phyloP scores from a whole-genome alignment of 2,888 invertebrate species.

The Leptothorax acervorum region DNA sequence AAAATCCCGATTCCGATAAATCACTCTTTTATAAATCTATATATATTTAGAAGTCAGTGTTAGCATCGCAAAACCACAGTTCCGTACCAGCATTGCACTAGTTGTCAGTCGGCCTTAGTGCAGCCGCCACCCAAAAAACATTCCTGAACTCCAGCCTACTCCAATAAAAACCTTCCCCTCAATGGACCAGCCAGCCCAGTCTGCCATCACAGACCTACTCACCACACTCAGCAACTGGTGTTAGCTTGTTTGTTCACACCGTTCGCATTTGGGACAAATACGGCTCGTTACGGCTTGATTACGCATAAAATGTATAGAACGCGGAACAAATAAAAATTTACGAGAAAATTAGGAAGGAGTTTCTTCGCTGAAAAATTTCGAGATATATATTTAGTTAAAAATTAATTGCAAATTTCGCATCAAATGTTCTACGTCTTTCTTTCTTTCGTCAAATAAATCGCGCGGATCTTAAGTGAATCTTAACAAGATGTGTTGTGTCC shows the following conservation, averaged over 20 bases:
- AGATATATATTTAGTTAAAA: background rate
- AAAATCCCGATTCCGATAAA: constrained; percentile 11
- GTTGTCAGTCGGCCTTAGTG: constrained; percentile 67
- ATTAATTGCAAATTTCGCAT: background rate
- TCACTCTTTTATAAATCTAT: constrained; percentile 52
- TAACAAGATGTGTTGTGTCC: background rate
- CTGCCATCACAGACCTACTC: constrained; percentile 71
- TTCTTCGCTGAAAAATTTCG: background rate
- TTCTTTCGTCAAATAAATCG: background rate
- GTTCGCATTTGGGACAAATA: constrained; percentile 83
- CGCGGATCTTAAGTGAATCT: background rate
- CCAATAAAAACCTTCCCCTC: constrained; percentile 62
- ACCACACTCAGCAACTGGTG: constrained; percentile 83
- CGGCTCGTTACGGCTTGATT: constrained; percentile 73
- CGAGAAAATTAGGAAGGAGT: background rate
- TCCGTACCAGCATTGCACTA: constrained; percentile 69
- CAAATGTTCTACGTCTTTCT: background rate
- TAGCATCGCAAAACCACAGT: constrained; percentile 70
- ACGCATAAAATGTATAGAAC: background rate
- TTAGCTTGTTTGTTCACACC: constrained; percentile 84
- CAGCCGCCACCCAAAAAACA: constrained; percentile 60
- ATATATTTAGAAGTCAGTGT: constrained; percentile 72
- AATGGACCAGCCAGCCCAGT: constrained; percentile 66
- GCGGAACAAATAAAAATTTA: constrained; percentile 39
- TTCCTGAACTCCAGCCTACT: constrained; percentile 47